A percentile compares a stretch with the other conserved stretches of the same genome.
Evolutionary conservation across 53 echinoderm and acorn worm genomes (phyloP).

Genomic region (Echinarachnius parma): DNA sequence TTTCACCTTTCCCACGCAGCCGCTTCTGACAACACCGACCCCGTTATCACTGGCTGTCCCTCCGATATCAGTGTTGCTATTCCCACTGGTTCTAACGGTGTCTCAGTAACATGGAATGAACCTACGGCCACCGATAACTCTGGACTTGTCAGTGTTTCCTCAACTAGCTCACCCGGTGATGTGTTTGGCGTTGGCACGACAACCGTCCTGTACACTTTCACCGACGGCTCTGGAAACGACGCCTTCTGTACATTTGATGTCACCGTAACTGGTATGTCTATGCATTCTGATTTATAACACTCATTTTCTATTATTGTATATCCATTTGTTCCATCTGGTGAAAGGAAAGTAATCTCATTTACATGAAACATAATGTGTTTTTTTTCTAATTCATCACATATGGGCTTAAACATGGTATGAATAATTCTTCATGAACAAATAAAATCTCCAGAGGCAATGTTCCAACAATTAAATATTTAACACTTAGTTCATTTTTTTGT

Average conservation of each 20-base stretch:
- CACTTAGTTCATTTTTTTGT: no score
- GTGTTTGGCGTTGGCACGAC: no score
- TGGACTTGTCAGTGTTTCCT: not conserved
- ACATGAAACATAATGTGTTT: no score
- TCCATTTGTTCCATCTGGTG: not conserved
- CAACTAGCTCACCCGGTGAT: no score
- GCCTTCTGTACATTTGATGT: conserved; percentile 48
- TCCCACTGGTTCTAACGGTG: conserved; percentile 17
- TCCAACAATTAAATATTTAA: no score
- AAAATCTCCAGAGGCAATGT: no score
- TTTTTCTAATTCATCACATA: no score
- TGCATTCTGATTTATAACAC: no score
- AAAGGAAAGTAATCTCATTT: no score
- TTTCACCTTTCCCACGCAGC: no score
- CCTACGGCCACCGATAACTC: conserved; percentile 64
- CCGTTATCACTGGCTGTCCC: conserved; percentile 43
- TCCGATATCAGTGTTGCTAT: conserved; percentile 22
- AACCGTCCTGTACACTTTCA: conserved; percentile 56
- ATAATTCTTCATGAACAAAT: no score
- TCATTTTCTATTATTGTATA: not conserved
- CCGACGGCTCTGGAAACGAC: conserved; percentile 49
- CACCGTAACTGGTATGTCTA: conserved; percentile 45
- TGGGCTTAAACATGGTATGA: no score
- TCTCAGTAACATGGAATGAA: conserved; percentile 30
- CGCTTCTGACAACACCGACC: conserved; percentile 20